Evolutionary conservation across 2,888 invertebrate genomes (phyloP).

Genomic region (Eledona agricola): DNA sequence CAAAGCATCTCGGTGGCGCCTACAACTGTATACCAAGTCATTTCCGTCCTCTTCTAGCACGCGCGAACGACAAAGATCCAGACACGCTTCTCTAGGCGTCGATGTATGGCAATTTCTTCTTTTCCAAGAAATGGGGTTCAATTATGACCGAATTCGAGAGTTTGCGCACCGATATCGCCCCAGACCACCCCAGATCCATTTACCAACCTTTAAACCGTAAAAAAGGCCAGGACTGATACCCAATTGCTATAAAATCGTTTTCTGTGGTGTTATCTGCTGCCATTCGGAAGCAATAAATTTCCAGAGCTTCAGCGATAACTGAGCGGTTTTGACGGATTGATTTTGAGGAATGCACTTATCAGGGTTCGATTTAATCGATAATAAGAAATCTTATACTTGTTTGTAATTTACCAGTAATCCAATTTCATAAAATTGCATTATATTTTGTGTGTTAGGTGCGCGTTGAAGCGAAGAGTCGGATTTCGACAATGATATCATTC

Average conservation of each 20-base stretch:
- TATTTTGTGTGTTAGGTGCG: constrained; percentile 37
- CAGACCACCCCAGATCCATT: too few species aligned
- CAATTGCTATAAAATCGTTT: too few species aligned
- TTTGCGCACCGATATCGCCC: too few species aligned
- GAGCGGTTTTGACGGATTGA: too few species aligned
- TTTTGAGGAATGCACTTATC: constrained; percentile 46
- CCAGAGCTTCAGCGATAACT: too few species aligned
- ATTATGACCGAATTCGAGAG: constrained; percentile 19
- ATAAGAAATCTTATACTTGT: constrained; percentile 50
- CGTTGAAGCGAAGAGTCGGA: constrained; percentile 15
- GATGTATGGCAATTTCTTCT: constrained; percentile 27
- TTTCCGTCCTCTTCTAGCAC: constrained; percentile 17
- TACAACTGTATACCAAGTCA: constrained; percentile 14
- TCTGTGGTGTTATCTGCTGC: too few species aligned
- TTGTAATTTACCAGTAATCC: constrained; percentile 50
- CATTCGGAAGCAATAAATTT: too few species aligned
- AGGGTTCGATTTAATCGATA: constrained; percentile 48
- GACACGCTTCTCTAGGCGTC: constrained; percentile 11
- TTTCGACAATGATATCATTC: too few species aligned
- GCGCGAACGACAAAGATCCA: constrained; percentile 10
- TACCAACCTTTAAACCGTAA: too few species aligned
- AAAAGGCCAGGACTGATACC: too few species aligned
- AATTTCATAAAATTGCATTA: constrained; percentile 57
- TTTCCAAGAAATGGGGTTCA: constrained; percentile 32
- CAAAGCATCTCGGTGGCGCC: constrained; percentile 35